These are phyloP conservation scores for Astropecten irregularis DNA, from an alignment of 53 echinoderm and acorn worm genomes.

Conservation along the genomic window DNA sequence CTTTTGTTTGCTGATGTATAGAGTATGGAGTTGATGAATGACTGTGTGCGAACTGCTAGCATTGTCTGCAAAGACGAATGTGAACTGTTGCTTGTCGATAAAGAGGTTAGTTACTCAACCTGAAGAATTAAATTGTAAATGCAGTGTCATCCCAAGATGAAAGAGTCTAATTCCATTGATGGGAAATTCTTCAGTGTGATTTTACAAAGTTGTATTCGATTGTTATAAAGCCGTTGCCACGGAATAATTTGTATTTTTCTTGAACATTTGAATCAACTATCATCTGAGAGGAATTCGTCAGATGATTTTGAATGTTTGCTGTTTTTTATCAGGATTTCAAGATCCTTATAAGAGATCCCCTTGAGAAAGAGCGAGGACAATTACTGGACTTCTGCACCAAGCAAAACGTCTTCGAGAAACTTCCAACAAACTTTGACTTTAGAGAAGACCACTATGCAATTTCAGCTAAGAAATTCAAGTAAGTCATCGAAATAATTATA, in stretches of 20 bases:
- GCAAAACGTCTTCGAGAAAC: constrained; percentile 67
- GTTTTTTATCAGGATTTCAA: constrained; percentile 76
- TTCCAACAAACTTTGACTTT: constrained; percentile 61
- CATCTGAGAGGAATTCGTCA: no score
- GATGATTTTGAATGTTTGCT: no score
- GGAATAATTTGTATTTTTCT: no score
- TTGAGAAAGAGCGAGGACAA: constrained; percentile 72
- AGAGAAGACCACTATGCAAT: constrained; percentile 69
- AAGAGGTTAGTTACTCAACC: constrained; percentile 66
- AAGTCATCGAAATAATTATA: no score
- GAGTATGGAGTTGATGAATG: constrained; percentile 78
- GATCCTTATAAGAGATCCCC: constrained; percentile 69
- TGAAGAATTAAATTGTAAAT: no score
- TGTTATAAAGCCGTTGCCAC: no score
- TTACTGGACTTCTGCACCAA: constrained; percentile 73
- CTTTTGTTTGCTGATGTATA: background rate
- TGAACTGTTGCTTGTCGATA: constrained; percentile 80
- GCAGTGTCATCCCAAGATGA: no score
- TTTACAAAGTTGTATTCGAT: no score
- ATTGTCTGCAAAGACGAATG: constrained; percentile 92
- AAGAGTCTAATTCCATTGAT: no score
- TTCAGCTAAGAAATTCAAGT: constrained; percentile 81
- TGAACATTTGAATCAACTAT: no score
- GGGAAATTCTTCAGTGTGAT: no score
- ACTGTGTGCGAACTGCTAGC: constrained; percentile 64